phyloP scores from a whole-genome alignment of 2,113 vertebrate genomes.

The Lutjanus erythropterus region DNA sequence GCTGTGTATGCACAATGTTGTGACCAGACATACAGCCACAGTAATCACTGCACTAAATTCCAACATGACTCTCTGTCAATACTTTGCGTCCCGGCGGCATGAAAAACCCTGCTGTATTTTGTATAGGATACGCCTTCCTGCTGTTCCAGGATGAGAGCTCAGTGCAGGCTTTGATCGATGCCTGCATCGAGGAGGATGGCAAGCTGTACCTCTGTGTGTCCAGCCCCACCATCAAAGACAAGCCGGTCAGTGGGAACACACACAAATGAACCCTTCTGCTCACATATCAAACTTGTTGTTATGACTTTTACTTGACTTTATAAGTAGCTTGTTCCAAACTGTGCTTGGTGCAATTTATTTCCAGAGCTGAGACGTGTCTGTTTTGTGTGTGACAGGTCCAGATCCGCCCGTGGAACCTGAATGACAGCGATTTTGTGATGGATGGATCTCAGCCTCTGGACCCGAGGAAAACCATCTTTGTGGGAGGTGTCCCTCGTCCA shows the following conservation, averaged over 20 bases:
- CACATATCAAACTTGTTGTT: background rate
- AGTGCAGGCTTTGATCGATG: slow-evolving; percentile 98
- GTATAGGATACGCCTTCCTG: slow-evolving; percentile 96
- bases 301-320: slow-evolving; percentile 33
- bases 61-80: slow-evolving; percentile 34
- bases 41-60: slow-evolving; percentile 34
- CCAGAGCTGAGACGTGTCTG: background rate
- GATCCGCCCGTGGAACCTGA: slow-evolving; percentile 99
- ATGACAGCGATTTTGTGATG: slow-evolving; percentile 99
- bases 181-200: slow-evolving; percentile 98
- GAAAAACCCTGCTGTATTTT: slow-evolving; percentile 45
- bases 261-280: slow-evolving; percentile 3
- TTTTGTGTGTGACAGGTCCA: slow-evolving; percentile 89
- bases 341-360: background rate
- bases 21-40: slow-evolving; percentile 38
- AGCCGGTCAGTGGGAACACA: slow-evolving; percentile 90
- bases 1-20: slow-evolving; percentile 37
- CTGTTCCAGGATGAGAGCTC: slow-evolving; percentile 99
- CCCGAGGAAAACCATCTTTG: slow-evolving; percentile 99
- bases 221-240: slow-evolving; percentile 99
- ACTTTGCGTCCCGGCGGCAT: slow-evolving; percentile 10
- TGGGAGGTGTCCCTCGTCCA: slow-evolving; percentile 97
- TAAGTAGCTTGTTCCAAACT: background rate
- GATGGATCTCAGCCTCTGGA: slow-evolving; percentile 99
- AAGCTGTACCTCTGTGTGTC: slow-evolving; percentile 99